Base-by-base conservation (phyloP, 53 echinoderm and acorn worm species). In the Pentamera pediparva region DNA sequence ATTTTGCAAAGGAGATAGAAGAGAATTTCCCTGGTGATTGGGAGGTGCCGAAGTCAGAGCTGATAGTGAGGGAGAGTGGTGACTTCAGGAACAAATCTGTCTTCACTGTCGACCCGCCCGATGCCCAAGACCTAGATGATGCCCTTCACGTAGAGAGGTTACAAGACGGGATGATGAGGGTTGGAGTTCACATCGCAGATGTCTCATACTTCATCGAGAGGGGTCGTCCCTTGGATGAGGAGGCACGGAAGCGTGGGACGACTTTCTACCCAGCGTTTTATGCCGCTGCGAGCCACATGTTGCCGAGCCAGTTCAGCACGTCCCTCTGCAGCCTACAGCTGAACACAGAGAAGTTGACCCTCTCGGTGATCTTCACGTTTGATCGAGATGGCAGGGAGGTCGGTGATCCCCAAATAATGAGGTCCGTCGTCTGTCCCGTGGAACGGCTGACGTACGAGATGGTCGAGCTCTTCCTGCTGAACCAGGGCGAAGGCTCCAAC, bases 161-260 rank as follows among this genome's bases (percentile, higher is more conserved):
- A 4, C 37, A 37, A 25, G 48, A 59, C 25, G 70, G 65, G 53
- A 47, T 31, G 17, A 86, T 65, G 40, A 27, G 41, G 28, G 84
- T 93, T 26, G 93, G 93, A 4, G 82, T 93, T 5, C 92, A 92
- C 72, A 92, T 92, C 45, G 83, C 93, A 31, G 93, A 92, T 85
- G 89, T 83, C 1, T 85, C 89, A 17, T 62, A 62, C 63, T 62
- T 62, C 51, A 78, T 22, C 24, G 12, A 18, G 39, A 76, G 54
- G 65, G 59, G 12, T 56, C 62, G 18, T 20, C 32, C 37, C 57
- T 78, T 30, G 89, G 85, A 65, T 52, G 35, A 85, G 32, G 87
- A 86, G 34, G 95, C 95, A 22, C 55, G 69, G 24, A 78, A 78
- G 15, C 78, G 95, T 53, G 85, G 76, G 18, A 81, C 84, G 6